These are phyloP conservation scores for Amiota mariae DNA, from an alignment of 2,888 invertebrate genomes.

Conservation along the genomic window DNA sequence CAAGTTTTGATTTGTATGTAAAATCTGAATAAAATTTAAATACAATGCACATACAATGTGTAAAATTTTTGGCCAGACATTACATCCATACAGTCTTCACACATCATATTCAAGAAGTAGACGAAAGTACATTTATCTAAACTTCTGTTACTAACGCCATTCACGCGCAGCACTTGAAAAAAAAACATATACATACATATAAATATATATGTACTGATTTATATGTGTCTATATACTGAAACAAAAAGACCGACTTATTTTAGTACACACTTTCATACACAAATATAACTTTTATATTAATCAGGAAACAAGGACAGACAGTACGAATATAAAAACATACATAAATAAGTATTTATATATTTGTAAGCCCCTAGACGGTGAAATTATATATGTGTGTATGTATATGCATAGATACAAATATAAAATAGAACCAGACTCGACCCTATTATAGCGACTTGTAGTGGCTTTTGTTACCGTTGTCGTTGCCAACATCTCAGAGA, in stretches of 20 bases:
- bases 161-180: constrained; percentile 65
- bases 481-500: neutral
- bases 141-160: constrained; percentile 66
- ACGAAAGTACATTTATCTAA: too few species aligned
- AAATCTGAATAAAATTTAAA: too few species aligned
- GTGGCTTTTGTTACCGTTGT: neutral
- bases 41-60: constrained; percentile 11
- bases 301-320: constrained; percentile 54
- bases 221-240: neutral
- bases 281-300: constrained; percentile 46
- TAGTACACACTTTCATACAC: constrained; percentile 50
- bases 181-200: constrained; percentile 22
- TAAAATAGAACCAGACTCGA: neutral
- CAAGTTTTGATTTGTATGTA: too few species aligned
- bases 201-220: constrained; percentile 24
- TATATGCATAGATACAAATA: constrained; percentile 2
- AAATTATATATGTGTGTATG: constrained; percentile 2
- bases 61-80: neutral
- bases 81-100: too few species aligned
- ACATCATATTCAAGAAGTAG: too few species aligned
- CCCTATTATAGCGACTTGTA: neutral
- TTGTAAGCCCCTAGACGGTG: neutral
- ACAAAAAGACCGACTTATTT: constrained; percentile 46
- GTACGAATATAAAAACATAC: constrained; percentile 30
- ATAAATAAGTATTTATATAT: constrained; percentile 12